Evolutionary conservation across 2,113 vertebrate species (phyloP).

Genomic region (Poicephalus meyeri): DNA sequence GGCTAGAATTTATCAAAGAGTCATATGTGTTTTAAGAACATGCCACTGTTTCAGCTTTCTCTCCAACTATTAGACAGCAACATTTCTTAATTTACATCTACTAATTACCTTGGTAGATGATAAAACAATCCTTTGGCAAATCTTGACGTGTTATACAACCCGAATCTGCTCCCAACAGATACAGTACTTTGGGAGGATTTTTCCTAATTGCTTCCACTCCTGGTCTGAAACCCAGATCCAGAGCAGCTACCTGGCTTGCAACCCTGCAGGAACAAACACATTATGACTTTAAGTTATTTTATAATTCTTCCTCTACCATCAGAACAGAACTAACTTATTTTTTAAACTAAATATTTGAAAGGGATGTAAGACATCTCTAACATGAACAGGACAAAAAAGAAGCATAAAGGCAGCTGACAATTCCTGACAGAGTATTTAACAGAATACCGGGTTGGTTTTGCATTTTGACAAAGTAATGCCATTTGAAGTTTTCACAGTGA

Average conservation of each 20-base stretch:
- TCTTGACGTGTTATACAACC: constrained; percentile 91
- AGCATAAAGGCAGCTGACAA: not conserved
- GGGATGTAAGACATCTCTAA: not conserved
- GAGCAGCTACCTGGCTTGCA: constrained; percentile 95
- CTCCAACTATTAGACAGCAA: not conserved
- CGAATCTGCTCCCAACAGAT: constrained; percentile 91
- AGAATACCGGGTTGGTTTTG: not conserved
- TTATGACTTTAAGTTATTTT: not conserved
- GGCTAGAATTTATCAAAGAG: not conserved
- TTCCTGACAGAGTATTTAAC: not conserved
- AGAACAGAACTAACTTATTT: not conserved
- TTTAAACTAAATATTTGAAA: not conserved
- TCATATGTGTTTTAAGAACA: not conserved
- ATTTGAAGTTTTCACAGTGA: not conserved
- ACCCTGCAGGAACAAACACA: constrained; percentile 76
- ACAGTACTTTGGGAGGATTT: constrained; percentile 89
- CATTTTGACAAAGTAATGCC: not conserved
- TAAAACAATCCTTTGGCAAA: constrained; percentile 88
- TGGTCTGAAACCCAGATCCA: constrained; percentile 96
- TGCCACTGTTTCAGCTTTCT: not conserved
- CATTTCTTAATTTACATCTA: not conserved
- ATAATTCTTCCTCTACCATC: not conserved
- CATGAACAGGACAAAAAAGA: not conserved
- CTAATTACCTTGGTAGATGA: constrained; percentile 93
- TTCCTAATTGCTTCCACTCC: constrained; percentile 92